phyloP scores from a whole-genome alignment of 2,113 vertebrate genomes.

The Naja naja region DNA sequence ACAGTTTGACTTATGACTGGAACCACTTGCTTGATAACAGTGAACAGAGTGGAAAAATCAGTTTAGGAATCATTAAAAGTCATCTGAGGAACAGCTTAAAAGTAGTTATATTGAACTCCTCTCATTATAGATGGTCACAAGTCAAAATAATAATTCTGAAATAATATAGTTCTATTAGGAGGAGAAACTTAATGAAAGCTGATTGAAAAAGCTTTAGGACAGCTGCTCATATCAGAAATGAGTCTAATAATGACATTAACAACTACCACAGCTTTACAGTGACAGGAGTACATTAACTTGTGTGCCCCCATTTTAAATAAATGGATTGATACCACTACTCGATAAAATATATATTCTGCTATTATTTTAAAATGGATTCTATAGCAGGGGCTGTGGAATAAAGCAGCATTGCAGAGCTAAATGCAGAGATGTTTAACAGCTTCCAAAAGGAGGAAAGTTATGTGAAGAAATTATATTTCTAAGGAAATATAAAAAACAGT shows the following conservation, averaged over 20 bases:
- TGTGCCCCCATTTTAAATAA: constrained; percentile 33
- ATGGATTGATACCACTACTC: not conserved
- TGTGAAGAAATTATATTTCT: not conserved
- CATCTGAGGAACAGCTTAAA: not conserved
- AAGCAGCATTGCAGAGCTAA: constrained; percentile 17
- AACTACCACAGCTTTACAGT: constrained; percentile 31
- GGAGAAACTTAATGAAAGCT: not conserved
- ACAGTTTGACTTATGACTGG: not conserved
- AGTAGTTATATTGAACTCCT: not conserved
- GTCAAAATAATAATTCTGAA: not conserved
- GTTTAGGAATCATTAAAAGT: not conserved
- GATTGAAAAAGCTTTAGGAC: not conserved
- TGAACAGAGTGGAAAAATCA: not conserved
- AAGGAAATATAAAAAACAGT: not conserved
- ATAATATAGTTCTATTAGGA: not conserved
- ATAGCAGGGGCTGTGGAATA: not conserved
- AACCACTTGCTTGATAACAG: not conserved
- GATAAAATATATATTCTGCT: not conserved
- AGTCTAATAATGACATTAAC: constrained; percentile 11
- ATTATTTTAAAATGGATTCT: not conserved
- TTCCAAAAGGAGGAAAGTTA: not conserved
- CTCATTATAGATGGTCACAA: not conserved
- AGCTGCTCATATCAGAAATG: not conserved
- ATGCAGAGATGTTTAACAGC: not conserved
- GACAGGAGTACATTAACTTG: constrained; percentile 7